These are phyloP conservation scores for Oriolus oriolus DNA, from an alignment of 2,113 vertebrate species.

Conservation along the genomic window DNA sequence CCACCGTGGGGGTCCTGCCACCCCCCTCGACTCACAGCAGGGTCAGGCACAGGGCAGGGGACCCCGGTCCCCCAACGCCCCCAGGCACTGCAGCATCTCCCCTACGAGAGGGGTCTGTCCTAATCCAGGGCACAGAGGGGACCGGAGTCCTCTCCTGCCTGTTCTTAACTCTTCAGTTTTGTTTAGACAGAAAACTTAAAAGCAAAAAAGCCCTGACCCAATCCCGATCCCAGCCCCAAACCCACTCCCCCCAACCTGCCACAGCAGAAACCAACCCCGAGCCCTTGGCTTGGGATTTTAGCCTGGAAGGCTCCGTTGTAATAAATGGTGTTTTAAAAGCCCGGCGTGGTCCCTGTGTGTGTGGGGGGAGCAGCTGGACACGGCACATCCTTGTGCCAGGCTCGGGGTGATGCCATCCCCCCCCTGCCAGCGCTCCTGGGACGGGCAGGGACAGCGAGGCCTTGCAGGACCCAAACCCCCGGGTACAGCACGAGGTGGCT, in stretches of 20 bases:
- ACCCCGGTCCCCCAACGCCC: not conserved
- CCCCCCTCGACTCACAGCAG: not conserved
- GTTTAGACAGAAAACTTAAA: not conserved
- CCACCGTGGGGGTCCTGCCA: not conserved
- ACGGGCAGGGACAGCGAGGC: not conserved
- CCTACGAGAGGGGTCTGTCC: not conserved
- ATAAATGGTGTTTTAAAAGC: conserved; percentile 68
- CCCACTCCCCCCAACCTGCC: not conserved
- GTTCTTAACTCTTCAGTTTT: not conserved
- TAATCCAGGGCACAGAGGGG: not conserved
- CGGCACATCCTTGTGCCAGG: not conserved
- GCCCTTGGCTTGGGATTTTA: conserved; percentile 5
- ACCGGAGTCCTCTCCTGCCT: not conserved
- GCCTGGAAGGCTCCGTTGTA: conserved; percentile 47
- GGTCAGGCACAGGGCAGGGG: not conserved
- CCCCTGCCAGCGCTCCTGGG: not conserved
- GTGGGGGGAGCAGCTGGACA: not conserved
- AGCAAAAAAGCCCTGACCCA: not conserved
- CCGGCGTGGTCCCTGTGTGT: conserved; percentile 22
- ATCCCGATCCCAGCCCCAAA: not conserved
- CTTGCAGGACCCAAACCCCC: not conserved
- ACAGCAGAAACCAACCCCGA: not conserved
- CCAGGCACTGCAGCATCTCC: not conserved
- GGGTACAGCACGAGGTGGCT: fast-evolving
- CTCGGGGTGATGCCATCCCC: not conserved